A percentile compares a stretch with the other conserved stretches of the same genome.
Evolutionary conservation across 2,888 invertebrate species (phyloP).

Genomic region (Synanthedon tipuliformis): DNA sequence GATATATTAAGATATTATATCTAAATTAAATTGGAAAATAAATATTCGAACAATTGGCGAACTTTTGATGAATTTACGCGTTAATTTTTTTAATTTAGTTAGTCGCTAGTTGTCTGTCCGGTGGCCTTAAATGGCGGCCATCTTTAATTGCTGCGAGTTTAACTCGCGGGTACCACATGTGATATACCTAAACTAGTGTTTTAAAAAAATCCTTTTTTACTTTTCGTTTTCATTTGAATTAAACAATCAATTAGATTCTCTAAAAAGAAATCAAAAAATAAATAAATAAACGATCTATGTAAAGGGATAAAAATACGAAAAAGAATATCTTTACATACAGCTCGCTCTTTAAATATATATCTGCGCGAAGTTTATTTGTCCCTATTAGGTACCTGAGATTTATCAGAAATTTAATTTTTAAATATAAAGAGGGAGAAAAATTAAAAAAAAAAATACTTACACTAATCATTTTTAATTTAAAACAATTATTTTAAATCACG

Average conservation of each 20-base stretch:
- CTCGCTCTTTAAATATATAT: conserved; percentile 7
- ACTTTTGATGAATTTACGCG: not conserved
- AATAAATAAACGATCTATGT: not conserved
- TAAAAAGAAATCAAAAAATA: not conserved
- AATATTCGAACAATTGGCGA: not conserved
- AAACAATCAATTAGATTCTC: not conserved
- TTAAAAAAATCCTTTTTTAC: not conserved
- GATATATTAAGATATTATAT: not conserved
- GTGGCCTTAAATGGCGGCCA: conserved; percentile 8
- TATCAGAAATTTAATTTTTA: conserved; percentile 28
- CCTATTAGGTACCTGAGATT: conserved; percentile 61
- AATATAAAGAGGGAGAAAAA: conserved; percentile 6
- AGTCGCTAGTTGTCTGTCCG: conserved; percentile 12
- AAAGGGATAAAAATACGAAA: too few relatives aligned
- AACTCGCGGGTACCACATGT: conserved; percentile 40
- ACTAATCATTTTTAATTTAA: not conserved
- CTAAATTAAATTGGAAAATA: not conserved
- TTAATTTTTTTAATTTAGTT: conserved; percentile 11
- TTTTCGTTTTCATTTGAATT: not conserved
- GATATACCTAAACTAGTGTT: conserved; percentile 20
- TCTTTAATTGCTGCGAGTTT: conserved; percentile 23
- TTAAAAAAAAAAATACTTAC: conserved; percentile 2
- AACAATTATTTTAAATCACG: conserved; percentile 5
- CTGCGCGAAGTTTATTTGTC: conserved; percentile 26
- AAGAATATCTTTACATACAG: not conserved